Evolutionary conservation across 1,140 invertebrate species (phyloP).

Genomic region (Copidosoma floridanum): DNA sequence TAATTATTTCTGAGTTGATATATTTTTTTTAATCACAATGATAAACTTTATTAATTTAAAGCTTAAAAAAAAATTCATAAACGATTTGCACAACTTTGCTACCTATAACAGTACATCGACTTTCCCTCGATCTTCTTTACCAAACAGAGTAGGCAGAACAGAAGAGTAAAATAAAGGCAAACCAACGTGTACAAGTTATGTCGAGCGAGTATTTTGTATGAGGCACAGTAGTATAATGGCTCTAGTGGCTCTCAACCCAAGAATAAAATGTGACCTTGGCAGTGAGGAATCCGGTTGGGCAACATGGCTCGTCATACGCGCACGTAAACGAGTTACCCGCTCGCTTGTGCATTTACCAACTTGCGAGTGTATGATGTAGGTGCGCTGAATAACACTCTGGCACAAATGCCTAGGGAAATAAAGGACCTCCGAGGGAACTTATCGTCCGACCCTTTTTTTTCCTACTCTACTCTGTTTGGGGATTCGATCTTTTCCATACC

Average conservation of each 20-base stretch:
- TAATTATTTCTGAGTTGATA: too few relatives aligned
- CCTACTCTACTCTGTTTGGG: not conserved
- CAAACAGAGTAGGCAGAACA: not conserved
- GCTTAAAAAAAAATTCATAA: too few relatives aligned
- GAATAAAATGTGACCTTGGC: constrained; percentile 44
- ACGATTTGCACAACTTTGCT: too few relatives aligned
- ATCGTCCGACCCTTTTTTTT: not conserved
- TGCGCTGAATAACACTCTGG: too few relatives aligned
- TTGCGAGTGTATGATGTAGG: not conserved
- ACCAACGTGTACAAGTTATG: too few relatives aligned
- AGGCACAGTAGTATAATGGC: too few relatives aligned
- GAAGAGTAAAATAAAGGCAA: constrained; percentile 20
- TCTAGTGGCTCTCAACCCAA: too few relatives aligned
- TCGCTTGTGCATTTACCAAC: not conserved
- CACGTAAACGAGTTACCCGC: not conserved
- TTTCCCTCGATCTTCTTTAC: too few relatives aligned
- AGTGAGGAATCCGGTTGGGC: constrained; percentile 47
- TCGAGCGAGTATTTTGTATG: too few relatives aligned
- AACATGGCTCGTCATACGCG: constrained; percentile 41
- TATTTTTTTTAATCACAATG: too few relatives aligned
- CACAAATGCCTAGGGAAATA: constrained; percentile 15
- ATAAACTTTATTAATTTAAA: too few relatives aligned
- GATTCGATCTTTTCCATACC: constrained; percentile 14
- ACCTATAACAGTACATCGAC: too few relatives aligned
- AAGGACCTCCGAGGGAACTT: constrained; percentile 9